Evolutionary conservation across 2,888 invertebrate genomes (phyloP).

Genomic region (Odontomyia ornata): DNA sequence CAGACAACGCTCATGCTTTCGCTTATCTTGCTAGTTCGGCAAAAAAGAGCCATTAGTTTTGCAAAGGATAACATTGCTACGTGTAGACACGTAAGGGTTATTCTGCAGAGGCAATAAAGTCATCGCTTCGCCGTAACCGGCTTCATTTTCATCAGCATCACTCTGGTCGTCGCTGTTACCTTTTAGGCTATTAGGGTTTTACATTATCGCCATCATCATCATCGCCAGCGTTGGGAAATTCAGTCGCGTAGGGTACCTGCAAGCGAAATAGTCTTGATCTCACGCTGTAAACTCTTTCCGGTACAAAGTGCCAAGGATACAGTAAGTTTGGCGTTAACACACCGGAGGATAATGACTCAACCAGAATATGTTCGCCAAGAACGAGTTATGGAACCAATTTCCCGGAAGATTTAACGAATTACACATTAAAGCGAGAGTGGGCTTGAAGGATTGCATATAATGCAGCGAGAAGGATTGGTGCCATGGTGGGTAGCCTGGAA

Average conservation of each 20-base stretch:
- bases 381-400: conserved; percentile 25
- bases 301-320: background rate
- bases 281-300: background rate
- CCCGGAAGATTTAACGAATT: conserved; percentile 27
- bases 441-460: no score
- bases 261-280: background rate
- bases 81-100: conserved; percentile 12
- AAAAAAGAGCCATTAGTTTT: conserved; percentile 13
- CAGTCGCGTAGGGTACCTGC: background rate
- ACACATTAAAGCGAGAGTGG: no score
- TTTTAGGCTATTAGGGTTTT: conserved; percentile 24
- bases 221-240: background rate
- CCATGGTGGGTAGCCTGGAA: no score
- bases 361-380: background rate
- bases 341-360: conserved; percentile 19
- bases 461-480: no score
- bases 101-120: conserved; percentile 38
- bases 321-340: background rate
- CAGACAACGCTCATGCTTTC: background rate
- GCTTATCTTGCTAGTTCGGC: background rate
- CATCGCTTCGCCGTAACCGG: conserved; percentile 6
- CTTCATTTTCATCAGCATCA: conserved; percentile 14
- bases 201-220: conserved; percentile 16
- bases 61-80: background rate
- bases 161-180: background rate